phyloP scores from a whole-genome alignment of 2,888 invertebrate species.

The Lasioglossum pauxillum region DNA sequence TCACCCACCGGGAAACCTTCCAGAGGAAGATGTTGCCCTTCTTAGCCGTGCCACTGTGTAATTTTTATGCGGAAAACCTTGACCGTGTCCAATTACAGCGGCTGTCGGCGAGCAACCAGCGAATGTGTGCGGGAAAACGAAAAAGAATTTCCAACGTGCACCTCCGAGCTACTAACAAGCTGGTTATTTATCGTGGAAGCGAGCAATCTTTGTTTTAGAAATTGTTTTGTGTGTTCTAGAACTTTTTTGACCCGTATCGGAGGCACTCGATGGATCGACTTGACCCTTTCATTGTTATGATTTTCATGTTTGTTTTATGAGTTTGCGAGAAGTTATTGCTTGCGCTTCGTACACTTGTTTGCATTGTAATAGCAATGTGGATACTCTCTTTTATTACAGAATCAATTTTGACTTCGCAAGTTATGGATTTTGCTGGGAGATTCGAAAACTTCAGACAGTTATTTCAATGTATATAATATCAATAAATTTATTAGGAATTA shows the following conservation, averaged over 20 bases:
- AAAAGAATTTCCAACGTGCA: not conserved
- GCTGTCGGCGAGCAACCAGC: not conserved
- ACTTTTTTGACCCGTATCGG: not conserved
- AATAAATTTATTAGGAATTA: too few species aligned
- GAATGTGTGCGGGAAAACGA: not conserved
- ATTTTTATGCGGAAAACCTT: constrained; percentile 2
- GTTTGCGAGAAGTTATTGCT: not conserved
- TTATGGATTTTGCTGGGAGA: not conserved
- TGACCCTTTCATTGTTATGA: not conserved
- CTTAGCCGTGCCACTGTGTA: not conserved
- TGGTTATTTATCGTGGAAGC: not conserved
- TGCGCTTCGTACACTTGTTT: not conserved
- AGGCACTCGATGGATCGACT: not conserved
- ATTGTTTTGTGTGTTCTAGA: not conserved
- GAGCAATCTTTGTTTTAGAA: not conserved
- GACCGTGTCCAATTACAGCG: constrained; percentile 4
- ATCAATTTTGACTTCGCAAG: not conserved
- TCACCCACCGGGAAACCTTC: not conserved
- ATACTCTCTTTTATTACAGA: not conserved
- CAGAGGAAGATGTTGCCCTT: constrained; percentile 7
- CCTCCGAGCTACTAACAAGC: not conserved
- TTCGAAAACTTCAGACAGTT: not conserved
- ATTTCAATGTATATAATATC: too few species aligned
- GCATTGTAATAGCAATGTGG: not conserved
- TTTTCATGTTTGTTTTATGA: not conserved